These are phyloP conservation scores for Oscheius sp. DNA, from an alignment of 1,140 invertebrate species.

Conservation along the genomic window DNA sequence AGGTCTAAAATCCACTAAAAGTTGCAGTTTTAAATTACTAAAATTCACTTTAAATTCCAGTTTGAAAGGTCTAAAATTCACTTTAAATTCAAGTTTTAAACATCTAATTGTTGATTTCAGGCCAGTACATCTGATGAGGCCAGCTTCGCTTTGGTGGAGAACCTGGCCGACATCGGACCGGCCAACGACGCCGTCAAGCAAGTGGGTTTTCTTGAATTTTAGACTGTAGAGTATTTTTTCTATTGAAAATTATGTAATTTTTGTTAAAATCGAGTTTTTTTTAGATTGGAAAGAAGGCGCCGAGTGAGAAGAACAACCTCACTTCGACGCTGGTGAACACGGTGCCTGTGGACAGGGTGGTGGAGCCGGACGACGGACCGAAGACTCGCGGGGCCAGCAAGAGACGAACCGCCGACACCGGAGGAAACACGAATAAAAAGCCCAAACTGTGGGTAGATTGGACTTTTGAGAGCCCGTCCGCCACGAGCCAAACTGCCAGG, in stretches of 20 bases:
- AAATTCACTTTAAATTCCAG: no score
- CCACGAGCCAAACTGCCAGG: no score
- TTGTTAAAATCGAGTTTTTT: constrained; percentile 4
- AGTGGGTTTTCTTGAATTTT: neutral
- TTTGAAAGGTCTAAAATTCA: neutral
- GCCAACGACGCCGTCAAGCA: constrained; percentile 23
- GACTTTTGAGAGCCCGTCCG: neutral
- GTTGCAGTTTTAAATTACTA: neutral
- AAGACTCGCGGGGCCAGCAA: constrained; percentile 40
- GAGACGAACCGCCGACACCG: constrained; percentile 18
- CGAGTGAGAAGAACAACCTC: constrained; percentile 7
- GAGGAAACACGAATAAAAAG: constrained; percentile 27
- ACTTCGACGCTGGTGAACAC: constrained; percentile 10
- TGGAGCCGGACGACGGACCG: constrained; percentile 25
- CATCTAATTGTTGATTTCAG: neutral
- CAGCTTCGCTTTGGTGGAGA: neutral
- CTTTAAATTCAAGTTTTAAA: neutral
- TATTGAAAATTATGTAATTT: neutral
- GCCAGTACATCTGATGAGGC: neutral
- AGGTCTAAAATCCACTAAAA: neutral
- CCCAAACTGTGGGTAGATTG: constrained; percentile 18
- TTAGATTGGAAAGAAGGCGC: constrained; percentile 15
- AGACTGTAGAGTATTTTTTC: neutral
- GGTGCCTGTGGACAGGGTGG: neutral
- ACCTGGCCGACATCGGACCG: constrained; percentile 21